Evolutionary conservation across 2,797 vertebrate genomes (phyloP).

Genomic region (Mus minutoides): DNA sequence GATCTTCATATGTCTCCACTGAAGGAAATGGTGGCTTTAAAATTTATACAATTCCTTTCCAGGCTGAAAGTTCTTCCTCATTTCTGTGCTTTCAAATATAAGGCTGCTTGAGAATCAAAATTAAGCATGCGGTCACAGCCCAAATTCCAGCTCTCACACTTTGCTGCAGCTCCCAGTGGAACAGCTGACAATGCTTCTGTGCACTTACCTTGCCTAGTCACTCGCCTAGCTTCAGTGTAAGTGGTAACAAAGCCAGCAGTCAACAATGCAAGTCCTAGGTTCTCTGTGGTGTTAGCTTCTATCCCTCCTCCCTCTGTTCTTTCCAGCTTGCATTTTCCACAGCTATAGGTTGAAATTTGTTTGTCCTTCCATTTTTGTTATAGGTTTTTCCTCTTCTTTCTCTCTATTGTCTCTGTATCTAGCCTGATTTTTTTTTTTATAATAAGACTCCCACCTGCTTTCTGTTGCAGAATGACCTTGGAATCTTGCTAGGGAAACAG

Average conservation of each 20-base stretch:
- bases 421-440: slow-evolving; percentile 47
- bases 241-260: neutral
- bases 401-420: slow-evolving; percentile 63
- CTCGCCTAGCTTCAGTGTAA: neutral
- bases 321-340: neutral
- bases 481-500: slow-evolving; percentile 77
- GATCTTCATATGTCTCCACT: slow-evolving; percentile 23
- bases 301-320: neutral
- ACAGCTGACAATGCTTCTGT: neutral
- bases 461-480: slow-evolving; percentile 81
- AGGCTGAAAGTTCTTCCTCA: slow-evolving; percentile 43
- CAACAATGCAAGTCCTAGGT: neutral
- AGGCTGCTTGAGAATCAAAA: slow-evolving; percentile 25
- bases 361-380: slow-evolving; percentile 39
- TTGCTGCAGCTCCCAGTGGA: neutral
- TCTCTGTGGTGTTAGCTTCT: neutral
- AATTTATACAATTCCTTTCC: slow-evolving; percentile 56
- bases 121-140: neutral
- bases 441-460: slow-evolving; percentile 74
- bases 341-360: neutral
- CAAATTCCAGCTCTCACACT: slow-evolving; percentile 37
- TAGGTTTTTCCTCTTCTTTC: slow-evolving; percentile 7
- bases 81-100: slow-evolving; percentile 44
- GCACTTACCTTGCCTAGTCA: slow-evolving; percentile 14
- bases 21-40: slow-evolving; percentile 68